These are phyloP conservation scores for Coenonympha glycerion DNA, from an alignment of 2,888 invertebrate species.

Conservation along the genomic window DNA sequence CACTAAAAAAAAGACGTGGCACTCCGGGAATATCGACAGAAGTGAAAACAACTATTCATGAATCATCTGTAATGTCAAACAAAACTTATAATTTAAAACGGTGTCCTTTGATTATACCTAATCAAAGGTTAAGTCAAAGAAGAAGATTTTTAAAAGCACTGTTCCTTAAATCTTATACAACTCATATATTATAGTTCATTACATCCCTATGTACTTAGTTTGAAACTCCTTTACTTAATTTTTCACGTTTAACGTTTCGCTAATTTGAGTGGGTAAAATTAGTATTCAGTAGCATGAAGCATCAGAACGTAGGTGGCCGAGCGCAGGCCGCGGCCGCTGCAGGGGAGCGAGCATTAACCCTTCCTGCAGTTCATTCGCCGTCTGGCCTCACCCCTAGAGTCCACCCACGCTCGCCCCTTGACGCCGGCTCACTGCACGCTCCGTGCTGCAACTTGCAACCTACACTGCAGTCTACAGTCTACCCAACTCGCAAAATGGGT, in stretches of 20 bases:
- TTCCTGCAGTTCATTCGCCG: slow-evolving; percentile 78
- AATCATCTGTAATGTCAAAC: too few relatives aligned
- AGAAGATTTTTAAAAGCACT: too few relatives aligned
- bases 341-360: slow-evolving; percentile 76
- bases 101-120: too few relatives aligned
- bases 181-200: too few relatives aligned
- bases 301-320: slow-evolving; percentile 55
- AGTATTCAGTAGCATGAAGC: slow-evolving; percentile 38
- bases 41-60: too few relatives aligned
- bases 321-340: slow-evolving; percentile 66
- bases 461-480: slow-evolving; percentile 19
- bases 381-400: slow-evolving; percentile 74
- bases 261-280: slow-evolving; percentile 33
- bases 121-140: too few relatives aligned
- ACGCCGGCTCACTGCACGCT: slow-evolving; percentile 53
- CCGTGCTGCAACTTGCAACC: slow-evolving; percentile 48
- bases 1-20: too few relatives aligned
- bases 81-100: too few relatives aligned
- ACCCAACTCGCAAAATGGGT: slow-evolving; percentile 11
- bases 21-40: too few relatives aligned
- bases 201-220: too few relatives aligned
- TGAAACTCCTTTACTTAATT: not conserved
- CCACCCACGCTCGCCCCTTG: slow-evolving; percentile 52
- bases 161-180: too few relatives aligned
- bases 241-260: slow-evolving; percentile 12